These are phyloP conservation scores for Cotesia chilonis DNA, from an alignment of 1,140 invertebrate genomes.

Conservation along the genomic window DNA sequence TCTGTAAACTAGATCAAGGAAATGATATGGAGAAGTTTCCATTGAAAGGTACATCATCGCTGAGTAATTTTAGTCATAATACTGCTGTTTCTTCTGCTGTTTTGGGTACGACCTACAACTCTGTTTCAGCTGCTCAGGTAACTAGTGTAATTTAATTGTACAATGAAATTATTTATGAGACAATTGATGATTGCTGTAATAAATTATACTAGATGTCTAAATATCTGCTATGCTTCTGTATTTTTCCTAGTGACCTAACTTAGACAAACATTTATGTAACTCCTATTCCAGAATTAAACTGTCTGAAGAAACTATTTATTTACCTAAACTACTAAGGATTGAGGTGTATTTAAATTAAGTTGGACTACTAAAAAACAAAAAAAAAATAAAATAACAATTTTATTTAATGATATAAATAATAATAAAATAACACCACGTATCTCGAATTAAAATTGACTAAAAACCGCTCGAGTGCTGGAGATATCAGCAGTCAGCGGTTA, in stretches of 20 bases:
- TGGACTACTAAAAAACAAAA: not conserved
- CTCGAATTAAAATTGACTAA: constrained; percentile 37
- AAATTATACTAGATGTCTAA: not conserved
- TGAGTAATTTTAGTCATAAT: constrained; percentile 54
- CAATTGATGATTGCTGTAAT: constrained; percentile 18
- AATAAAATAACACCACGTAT: constrained; percentile 37
- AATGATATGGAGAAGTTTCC: constrained; percentile 65
- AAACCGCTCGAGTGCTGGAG: constrained; percentile 33
- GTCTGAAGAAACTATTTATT: too few species aligned
- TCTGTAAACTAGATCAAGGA: constrained; percentile 50
- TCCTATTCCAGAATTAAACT: too few species aligned
- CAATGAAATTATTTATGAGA: constrained; percentile 17
- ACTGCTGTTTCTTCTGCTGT: constrained; percentile 38
- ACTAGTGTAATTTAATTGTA: constrained; percentile 34
- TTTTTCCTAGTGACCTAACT: constrained; percentile 17
- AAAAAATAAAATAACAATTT: not conserved
- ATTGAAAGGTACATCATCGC: constrained; percentile 61
- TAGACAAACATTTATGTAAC: too few species aligned
- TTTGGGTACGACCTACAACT: constrained; percentile 58
- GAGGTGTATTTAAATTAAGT: not conserved
- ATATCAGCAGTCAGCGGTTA: constrained; percentile 34
- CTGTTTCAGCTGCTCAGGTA: constrained; percentile 61
- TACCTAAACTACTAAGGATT: constrained; percentile 2
- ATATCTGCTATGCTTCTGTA: constrained; percentile 10
- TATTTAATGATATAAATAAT: constrained; percentile 14